These are phyloP conservation scores for Rhinolophus sinicus DNA, from an alignment of 2,113 vertebrate species.

Conservation along the genomic window DNA sequence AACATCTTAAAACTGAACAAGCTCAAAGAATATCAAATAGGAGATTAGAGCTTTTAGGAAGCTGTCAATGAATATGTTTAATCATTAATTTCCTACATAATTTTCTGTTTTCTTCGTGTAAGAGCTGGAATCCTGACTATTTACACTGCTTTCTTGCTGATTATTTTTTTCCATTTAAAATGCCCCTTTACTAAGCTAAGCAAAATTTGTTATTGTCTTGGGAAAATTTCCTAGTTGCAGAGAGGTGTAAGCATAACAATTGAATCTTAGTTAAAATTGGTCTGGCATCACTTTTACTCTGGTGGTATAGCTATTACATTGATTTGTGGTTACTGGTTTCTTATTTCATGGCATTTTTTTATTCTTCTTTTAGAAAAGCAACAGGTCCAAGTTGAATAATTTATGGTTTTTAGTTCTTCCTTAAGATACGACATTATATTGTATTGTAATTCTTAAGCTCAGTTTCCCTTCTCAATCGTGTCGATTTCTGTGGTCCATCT, in stretches of 20 bases:
- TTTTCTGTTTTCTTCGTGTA: neutral
- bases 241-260: neutral
- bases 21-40: conserved; percentile 49
- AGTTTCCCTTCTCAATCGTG: neutral
- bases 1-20: conserved; percentile 48
- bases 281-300: conserved; percentile 42
- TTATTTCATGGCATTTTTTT: neutral
- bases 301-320: neutral
- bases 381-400: neutral
- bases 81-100: neutral
- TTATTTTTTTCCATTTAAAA: neutral
- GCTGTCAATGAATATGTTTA: conserved; percentile 38
- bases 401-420: neutral
- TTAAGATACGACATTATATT: neutral
- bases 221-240: conserved; percentile 23
- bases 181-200: conserved; percentile 43
- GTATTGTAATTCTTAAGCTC: neutral
- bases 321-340: conserved; percentile 60
- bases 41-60: conserved; percentile 15
- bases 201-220: conserved; percentile 11
- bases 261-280: conserved; percentile 53
- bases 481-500: neutral
- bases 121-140: conserved; percentile 33
- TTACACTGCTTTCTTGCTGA: neutral
- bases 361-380: conserved; percentile 51